Evolutionary conservation across 2,797 vertebrate genomes (phyloP), one percentile per base, ranked within the genome.

Genomic region (Neosalanx taihuensis): DNA sequence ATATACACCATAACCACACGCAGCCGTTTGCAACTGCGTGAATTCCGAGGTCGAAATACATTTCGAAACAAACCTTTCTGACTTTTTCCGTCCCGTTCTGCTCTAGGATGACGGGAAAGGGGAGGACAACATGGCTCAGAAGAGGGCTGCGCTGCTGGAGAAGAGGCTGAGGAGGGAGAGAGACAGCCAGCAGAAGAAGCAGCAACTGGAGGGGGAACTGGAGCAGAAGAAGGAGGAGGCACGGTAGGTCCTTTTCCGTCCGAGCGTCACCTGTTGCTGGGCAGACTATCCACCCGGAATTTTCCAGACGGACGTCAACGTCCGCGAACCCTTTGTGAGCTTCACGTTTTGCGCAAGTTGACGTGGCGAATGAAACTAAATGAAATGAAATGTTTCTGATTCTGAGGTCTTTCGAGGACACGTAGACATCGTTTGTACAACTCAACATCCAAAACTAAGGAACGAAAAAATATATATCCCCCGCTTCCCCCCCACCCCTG

Each of bases 181-280:
- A 75, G 97, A 99, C 87, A 96, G 86, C 53, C 94, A 96, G 78
- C 94, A 96, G 84, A 95, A 89, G 83, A 97, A 95, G 84, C 93
- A 96, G 86, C 96, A 97, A 82, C 93, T 91, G 79, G 98, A 99
- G 85, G 93, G 93, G 0, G 97, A 98, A 79, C 80, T 93, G 80
- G 98, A 99, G 80, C 94, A 95, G 77, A 96, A 94, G 89, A 99
- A 98, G 82, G 96, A 98, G 81, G 97, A 98, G 77, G 94, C 96
- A 53, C 95, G 96, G 97, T 98, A 86, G 80, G 86, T 62, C 53
- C 30, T 18, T 18, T 6, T 33, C 29, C 13, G 5, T 35, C 17
- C 29, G 29, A 29, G 30, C n/a, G 5, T 56, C 4, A 53, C 7
- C 29, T 17, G 41, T 46, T 46, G 7, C 41, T 46, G 13, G 9